Percentiles rank a stretch among this genome's conserved stretches.
Conservation (phyloP, 2,888 invertebrate genomes). For the Hydriomena furcata region DNA sequence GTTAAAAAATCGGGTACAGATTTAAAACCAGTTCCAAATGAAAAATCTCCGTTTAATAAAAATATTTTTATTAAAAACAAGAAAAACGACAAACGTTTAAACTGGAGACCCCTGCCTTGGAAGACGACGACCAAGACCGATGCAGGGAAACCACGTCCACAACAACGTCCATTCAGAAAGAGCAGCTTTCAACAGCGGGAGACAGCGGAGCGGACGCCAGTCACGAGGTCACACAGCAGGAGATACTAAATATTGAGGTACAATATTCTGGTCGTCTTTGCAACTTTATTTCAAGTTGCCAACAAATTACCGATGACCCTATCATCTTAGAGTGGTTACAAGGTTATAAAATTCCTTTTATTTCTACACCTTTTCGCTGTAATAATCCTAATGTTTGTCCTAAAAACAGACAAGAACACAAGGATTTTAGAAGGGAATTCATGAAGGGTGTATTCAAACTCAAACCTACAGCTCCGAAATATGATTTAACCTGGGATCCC, state of each 20-base stretch:
- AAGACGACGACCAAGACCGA: no score
- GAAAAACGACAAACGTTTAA: not conserved
- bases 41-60: not conserved
- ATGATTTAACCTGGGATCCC: constrained; percentile 21
- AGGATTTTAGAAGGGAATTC: constrained; percentile 4
- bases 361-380: not conserved
- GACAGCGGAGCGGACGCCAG: not conserved
- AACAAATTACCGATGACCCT: not conserved
- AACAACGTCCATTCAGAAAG: no score
- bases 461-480: constrained; percentile 9
- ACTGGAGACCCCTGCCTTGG: not conserved
- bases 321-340: not conserved
- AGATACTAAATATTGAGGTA: not conserved
- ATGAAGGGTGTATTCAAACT: constrained; percentile 15
- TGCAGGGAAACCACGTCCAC: not conserved
- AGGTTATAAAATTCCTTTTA: not conserved
- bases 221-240: not conserved
- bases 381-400: not conserved
- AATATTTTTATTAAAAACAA: not conserved
- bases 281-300: not conserved
- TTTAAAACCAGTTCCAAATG: not conserved
- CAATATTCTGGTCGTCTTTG: not conserved
- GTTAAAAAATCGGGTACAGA: not conserved
- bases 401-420: no score
- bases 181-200: not conserved